These are phyloP conservation scores for Sogatella furcifera DNA, from an alignment of 1,140 invertebrate genomes.

Conservation along the genomic window DNA sequence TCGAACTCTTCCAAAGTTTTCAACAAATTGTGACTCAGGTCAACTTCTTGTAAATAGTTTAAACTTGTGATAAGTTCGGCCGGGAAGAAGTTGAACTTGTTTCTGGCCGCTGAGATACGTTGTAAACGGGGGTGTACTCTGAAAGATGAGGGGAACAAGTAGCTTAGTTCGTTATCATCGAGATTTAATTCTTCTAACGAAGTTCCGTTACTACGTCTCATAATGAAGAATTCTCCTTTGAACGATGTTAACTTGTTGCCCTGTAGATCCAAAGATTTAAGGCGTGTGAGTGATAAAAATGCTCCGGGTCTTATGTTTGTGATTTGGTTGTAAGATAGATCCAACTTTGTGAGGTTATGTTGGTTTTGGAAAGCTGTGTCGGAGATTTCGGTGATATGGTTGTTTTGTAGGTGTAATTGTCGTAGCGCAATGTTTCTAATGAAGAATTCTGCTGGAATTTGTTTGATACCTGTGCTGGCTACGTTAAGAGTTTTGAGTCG, in stretches of 20 bases:
- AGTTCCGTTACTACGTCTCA: constrained; percentile 41
- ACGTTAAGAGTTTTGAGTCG: constrained; percentile 57
- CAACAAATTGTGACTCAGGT: constrained; percentile 64
- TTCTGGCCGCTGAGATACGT: constrained; percentile 53
- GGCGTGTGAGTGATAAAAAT: constrained; percentile 54
- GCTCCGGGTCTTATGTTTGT: constrained; percentile 55
- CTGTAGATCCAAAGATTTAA: constrained; percentile 52
- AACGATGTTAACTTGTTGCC: constrained; percentile 62
- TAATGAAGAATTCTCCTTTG: constrained; percentile 67
- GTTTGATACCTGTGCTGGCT: constrained; percentile 56
- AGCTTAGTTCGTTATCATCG: constrained; percentile 62
- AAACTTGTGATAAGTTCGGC: constrained; percentile 58
- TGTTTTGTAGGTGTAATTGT: constrained; percentile 51
- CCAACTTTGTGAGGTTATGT: constrained; percentile 54
- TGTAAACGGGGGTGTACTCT: constrained; percentile 63
- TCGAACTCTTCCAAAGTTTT: constrained; percentile 69
- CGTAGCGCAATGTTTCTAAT: constrained; percentile 51
- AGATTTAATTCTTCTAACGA: constrained; percentile 60
- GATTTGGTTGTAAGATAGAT: constrained; percentile 67
- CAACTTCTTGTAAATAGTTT: constrained; percentile 56
- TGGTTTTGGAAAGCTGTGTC: constrained; percentile 61
- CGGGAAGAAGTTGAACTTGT: constrained; percentile 71
- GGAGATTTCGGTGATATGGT: constrained; percentile 55
- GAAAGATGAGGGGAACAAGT: constrained; percentile 70
- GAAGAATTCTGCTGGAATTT: constrained; percentile 57